Evolutionary conservation across 2,113 vertebrate species (phyloP), one percentile per base, ranked within the genome.

Genomic region (Tetraodon nigroviridis): DNA sequence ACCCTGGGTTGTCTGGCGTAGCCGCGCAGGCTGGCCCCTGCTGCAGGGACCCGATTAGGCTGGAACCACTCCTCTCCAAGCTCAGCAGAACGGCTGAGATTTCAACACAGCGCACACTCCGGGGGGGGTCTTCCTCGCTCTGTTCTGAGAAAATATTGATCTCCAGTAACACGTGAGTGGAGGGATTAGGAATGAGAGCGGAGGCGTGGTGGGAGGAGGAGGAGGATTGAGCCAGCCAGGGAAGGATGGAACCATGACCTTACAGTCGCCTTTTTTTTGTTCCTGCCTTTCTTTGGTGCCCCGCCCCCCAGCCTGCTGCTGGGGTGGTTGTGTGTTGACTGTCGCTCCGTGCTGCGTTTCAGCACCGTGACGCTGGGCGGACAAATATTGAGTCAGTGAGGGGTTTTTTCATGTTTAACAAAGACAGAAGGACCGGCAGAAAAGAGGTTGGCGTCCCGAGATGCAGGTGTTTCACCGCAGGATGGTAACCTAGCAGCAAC

Each of bases 71-170:
- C 44, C 49, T 42, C 32, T 22, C 29, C 29, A 46, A 37, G 65
- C 46, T 59, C 52, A n/a, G 19, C 24, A 29, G 42, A 58, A 6
- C 51, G 46, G 67, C 60, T 37, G 12, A 37, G 8, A 11, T 11
- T 37, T 11, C 2, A 1, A 37, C 32, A 37, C 2, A 37, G 8
- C 3, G 32, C 32, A 37, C 10, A 27, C 5, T 4, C 5, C 5
- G 8, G 32, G 32, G 32, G 32, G 32, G 1, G 11, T 37, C 32
- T 11, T 37, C 32, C 11, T 37, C 32, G 7, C 47, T 45, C 63
- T 46, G 59, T 66, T 51, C 19, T 50, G 46, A 46, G 32, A 59
- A 75, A 42, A 44, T 50, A 68, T 53, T 61, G 65, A 81, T 80
- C 67, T 59, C 42, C 57, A 70, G 68, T 77, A 67, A 63, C 15